Evolutionary conservation across 2,113 vertebrate species (phyloP), one percentile per base, ranked within the genome.

Genomic region (Rhinoptilus africanus): DNA sequence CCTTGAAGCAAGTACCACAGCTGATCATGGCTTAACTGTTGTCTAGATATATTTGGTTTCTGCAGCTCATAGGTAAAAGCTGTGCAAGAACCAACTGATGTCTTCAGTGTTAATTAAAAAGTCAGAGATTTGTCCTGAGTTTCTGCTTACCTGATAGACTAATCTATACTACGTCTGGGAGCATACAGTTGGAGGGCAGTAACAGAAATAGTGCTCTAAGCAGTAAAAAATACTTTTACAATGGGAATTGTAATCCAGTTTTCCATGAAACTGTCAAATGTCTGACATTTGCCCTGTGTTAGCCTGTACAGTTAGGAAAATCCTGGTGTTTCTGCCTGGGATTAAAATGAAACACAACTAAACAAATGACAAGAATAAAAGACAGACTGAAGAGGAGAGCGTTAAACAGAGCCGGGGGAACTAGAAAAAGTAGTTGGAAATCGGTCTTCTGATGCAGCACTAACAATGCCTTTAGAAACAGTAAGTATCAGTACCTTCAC

Each of bases 91-190:
- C 53, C n/a, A 84, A 22, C 0, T 85, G 66, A 57, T 73, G 15
- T 85, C 75, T 96, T 95, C 82, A 77, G 60, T 73, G 69, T 64
- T 81, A 89, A 87, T 81, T 63, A 83, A 89, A 91, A 97, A 86
- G 41, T 34, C 79, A 87, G 66, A 64, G 13, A 95, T 89, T 84
- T 93, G 37, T 73, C 67, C 48, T 92, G 47, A 82, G 54, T 62
- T 92, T 87, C 54, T 82, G 18, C 67, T 94, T 93, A 39, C 78
- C 56, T 47, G 63, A 48, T 35, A 56, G 47, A 74, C 23, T 41
- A 79, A 92, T 83, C 90, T 96, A 27, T 45, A 53, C 28, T 69
- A 37, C 13, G 8, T 22, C 83, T 92, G 68, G 67, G 37, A 85
- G 32, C 24, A 48, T 23, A 83, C 12, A 86, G 39, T 68, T 91